Evolutionary conservation across 23 tunicate genomes (phyloP), one percentile per base, ranked within the genome.

Genomic region (Phallusia fumigata): DNA sequence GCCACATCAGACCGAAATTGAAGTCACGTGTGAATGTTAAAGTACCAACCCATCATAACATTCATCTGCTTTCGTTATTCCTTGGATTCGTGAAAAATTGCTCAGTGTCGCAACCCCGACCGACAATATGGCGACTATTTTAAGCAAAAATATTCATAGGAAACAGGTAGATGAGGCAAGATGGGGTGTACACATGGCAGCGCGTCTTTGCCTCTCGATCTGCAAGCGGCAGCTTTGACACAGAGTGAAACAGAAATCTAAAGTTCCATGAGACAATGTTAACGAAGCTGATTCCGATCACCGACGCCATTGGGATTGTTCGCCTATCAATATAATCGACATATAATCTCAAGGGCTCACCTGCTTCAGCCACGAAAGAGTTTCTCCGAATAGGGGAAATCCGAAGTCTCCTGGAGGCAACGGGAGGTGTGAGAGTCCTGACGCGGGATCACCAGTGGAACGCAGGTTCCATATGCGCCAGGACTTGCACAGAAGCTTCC

Each of bases 371-470:
- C 98, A 93, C 2, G 65, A 44, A 36, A 93, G 73, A 34, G 98
- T 88, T 81, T 93, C 98, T 53, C 98, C 98, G 24, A 93, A 58
- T 28, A 93, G 28, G 19, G 98, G 98, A 24, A 88, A 77, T 32
- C 98, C 98, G 30, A 79, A 88, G 47, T 76, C 82, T 50, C 98
- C 98, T 19, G 98, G 98, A 49, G 98, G 98, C 22, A 93, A 72
- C 2, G 98, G 98, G 24, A 93, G 86, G 53, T 88, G 90, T 2
- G 88, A 84, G 12, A 84, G 45, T 0, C 44, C 45, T 18, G 88
- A 79, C 28, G 85, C 32, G 8, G 85, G 87, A 65, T 91, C 94
- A 16, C 30, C 11, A 16, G 88, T 86, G 33, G 72, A 16, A 0
- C 85, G 81, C 10, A 84, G 36, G 49, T 79, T 84, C 32, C 32